Evolutionary conservation across 2,888 invertebrate genomes (phyloP).

Genomic region (Drosophila parthenogenetica): DNA sequence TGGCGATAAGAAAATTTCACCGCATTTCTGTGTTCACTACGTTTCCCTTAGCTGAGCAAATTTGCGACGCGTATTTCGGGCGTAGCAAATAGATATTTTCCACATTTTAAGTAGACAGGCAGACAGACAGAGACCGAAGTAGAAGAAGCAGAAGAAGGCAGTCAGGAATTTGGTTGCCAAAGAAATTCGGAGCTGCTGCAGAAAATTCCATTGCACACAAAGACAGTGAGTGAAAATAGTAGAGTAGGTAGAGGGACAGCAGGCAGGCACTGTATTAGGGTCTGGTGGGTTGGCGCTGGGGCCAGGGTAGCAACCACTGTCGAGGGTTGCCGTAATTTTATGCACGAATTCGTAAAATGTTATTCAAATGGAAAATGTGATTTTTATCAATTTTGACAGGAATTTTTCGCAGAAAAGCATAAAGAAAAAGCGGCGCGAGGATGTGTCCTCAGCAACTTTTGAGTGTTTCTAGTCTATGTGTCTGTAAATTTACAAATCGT

Average conservation of each 20-base stretch:
- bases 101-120: constrained; percentile 73
- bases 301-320: constrained; percentile 41
- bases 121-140: constrained; percentile 18
- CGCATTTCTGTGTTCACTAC: constrained; percentile 37
- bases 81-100: constrained; percentile 81
- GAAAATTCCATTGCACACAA: constrained; percentile 69
- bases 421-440: constrained; percentile 58
- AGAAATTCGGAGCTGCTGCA: constrained; percentile 61
- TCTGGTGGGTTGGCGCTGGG: background rate
- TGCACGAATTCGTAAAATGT: constrained; percentile 84
- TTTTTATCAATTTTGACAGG: constrained; percentile 84
- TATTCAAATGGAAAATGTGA: constrained; percentile 84
- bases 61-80: constrained; percentile 66
- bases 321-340: constrained; percentile 80
- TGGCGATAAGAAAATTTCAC: constrained; percentile 70
- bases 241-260: background rate
- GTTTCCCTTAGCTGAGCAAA: constrained; percentile 41
- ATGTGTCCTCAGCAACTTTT: constrained; percentile 44
- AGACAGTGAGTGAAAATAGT: background rate
- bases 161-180: constrained; percentile 70
- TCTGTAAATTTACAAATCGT: constrained; percentile 32
- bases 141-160: constrained; percentile 1
- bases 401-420: constrained; percentile 71
- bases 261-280: background rate
- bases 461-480: constrained; percentile 9